phyloP scores from a whole-genome alignment of 2,113 vertebrate species.

The Stictonetta naevosa region DNA sequence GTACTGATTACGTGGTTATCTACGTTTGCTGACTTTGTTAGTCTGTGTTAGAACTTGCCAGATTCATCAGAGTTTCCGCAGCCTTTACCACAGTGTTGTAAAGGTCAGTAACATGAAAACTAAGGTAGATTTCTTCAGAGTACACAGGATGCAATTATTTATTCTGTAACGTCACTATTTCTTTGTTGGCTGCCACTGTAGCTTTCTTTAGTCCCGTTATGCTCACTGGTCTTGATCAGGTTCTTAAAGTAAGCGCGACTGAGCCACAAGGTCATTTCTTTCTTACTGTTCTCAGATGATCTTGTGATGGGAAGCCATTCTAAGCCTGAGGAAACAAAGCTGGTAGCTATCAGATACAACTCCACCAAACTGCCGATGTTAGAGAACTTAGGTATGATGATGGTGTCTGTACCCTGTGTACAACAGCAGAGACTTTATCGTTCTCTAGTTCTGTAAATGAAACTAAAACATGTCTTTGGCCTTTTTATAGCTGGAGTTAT shows the following conservation, averaged over 20 bases:
- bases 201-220: background rate
- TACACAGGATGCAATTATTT: background rate
- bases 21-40: background rate
- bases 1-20: background rate
- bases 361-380: background rate
- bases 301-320: fast-evolving
- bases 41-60: background rate
- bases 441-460: background rate
- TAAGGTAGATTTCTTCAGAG: background rate
- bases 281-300: background rate
- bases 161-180: background rate
- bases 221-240: background rate
- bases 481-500: background rate
- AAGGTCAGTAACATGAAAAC: background rate
- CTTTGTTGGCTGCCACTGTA: background rate
- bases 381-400: background rate
- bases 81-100: background rate
- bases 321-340: background rate
- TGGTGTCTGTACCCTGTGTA: background rate
- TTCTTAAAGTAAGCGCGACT: background rate
- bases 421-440: background rate
- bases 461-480: background rate
- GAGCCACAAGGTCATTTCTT: background rate
- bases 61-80: background rate
- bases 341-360: background rate